phyloP scores from a whole-genome alignment of 2,797 vertebrate genomes.

The Syncerus caffer region DNA sequence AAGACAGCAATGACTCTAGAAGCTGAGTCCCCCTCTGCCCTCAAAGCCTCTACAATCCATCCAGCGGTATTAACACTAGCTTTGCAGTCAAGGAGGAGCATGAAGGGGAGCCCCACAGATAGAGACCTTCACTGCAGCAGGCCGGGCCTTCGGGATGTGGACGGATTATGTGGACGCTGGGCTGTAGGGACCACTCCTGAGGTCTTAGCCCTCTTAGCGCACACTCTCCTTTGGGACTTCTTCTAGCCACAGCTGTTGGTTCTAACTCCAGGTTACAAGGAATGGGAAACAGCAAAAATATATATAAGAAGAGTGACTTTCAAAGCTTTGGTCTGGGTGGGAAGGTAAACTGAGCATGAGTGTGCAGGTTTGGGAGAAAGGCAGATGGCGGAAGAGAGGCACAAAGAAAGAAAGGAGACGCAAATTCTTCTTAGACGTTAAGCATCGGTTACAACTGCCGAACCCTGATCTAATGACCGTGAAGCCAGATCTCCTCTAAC shows the following conservation, averaged over 20 bases:
- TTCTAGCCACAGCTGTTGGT: neutral
- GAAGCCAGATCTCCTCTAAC: slow-evolving; percentile 18
- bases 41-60: neutral
- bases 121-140: neutral
- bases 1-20: neutral
- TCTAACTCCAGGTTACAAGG: neutral
- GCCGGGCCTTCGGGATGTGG: neutral
- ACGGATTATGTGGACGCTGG: neutral
- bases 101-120: neutral
- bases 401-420: neutral
- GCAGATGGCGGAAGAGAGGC: neutral
- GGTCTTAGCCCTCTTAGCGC: neutral
- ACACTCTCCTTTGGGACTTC: neutral
- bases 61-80: neutral
- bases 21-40: neutral
- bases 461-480: neutral
- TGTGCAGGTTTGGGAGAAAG: neutral
- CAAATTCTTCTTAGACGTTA: neutral
- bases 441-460: neutral
- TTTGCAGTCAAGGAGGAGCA: neutral
- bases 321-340: neutral
- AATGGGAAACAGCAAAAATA: neutral
- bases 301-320: neutral
- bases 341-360: neutral
- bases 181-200: neutral